phyloP scores from a whole-genome alignment of 2,888 invertebrate species.

The Drosophila fulvimacula region DNA sequence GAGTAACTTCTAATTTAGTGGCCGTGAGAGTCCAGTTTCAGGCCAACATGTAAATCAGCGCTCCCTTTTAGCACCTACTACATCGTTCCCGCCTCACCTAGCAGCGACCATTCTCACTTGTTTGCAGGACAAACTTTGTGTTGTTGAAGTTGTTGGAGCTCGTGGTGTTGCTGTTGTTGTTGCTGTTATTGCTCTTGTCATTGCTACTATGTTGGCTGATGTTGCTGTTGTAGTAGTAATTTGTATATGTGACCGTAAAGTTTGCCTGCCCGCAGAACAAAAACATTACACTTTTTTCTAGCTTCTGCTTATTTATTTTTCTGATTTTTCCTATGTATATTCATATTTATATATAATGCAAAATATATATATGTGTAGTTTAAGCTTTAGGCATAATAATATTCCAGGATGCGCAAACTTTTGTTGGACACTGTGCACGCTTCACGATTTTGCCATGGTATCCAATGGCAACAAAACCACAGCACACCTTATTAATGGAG shows the following conservation, averaged over 20 bases:
- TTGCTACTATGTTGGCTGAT: conserved; percentile 21
- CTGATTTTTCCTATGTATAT: conserved; percentile 1
- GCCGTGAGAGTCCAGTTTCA: conserved; percentile 65
- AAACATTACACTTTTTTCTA: conserved; percentile 43
- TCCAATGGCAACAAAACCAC: conserved; percentile 34
- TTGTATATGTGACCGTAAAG: conserved; percentile 75
- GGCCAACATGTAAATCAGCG: conserved; percentile 76
- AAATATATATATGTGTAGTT: conserved; percentile 63
- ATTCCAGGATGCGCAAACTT: conserved; percentile 55
- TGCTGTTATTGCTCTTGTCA: conserved; percentile 40
- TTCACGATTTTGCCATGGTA: conserved; percentile 47
- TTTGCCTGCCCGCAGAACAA: conserved; percentile 60
- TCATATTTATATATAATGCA: conserved; percentile 16
- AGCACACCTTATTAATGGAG: conserved; percentile 40
- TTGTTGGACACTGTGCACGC: conserved; percentile 23
- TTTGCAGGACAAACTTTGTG: conserved; percentile 65
- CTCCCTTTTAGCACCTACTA: conserved; percentile 61
- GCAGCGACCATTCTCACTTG: conserved; percentile 42
- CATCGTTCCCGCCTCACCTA: conserved; percentile 21
- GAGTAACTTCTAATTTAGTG: conserved; percentile 82
- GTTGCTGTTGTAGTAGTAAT: conserved; percentile 62
- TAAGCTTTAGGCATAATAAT: conserved; percentile 52
- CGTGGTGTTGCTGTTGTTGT: conserved; percentile 21
- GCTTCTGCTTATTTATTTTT: conserved; percentile 19
- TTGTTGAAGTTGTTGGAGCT: conserved; percentile 46